These are phyloP conservation scores for Oncorhynchus keta DNA, from an alignment of 2,113 vertebrate species.

Conservation along the genomic window DNA sequence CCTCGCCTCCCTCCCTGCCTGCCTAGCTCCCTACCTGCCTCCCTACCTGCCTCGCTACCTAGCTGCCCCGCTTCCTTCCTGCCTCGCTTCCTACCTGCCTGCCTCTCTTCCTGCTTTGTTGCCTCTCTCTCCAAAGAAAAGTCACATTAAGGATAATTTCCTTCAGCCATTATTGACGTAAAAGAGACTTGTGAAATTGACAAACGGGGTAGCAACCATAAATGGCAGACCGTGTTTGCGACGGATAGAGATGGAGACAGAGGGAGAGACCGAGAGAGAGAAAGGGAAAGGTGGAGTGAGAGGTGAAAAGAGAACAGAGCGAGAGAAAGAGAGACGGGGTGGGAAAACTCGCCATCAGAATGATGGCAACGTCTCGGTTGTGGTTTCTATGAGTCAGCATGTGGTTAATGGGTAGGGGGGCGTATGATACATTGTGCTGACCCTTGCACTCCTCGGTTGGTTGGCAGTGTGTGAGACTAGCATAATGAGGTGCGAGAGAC, in stretches of 20 bases:
- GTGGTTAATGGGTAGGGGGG: constrained; percentile 43
- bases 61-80: no score
- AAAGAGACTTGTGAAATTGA: constrained; percentile 53
- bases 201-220: constrained; percentile 34
- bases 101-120: no score
- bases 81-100: no score
- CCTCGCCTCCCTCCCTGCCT: no score
- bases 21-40: no score
- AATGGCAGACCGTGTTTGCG: constrained; percentile 19
- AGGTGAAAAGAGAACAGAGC: constrained; percentile 10
- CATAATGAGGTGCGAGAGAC: no score
- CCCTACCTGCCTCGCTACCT: no score
- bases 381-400: constrained; percentile 39
- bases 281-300: constrained; percentile 11
- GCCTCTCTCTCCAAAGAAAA: constrained; percentile 57
- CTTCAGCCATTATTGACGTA: constrained; percentile 48
- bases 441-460: constrained; percentile 3
- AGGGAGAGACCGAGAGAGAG: constrained; percentile 17
- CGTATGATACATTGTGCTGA: constrained; percentile 29
- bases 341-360: background rate
- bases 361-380: background rate
- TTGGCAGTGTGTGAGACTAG: no score
- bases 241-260: background rate
- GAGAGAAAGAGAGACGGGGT: constrained; percentile 10
- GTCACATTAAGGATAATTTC: constrained; percentile 66